Base-by-base conservation (phyloP, 2,113 vertebrate genomes). In the Channa maculata region DNA sequence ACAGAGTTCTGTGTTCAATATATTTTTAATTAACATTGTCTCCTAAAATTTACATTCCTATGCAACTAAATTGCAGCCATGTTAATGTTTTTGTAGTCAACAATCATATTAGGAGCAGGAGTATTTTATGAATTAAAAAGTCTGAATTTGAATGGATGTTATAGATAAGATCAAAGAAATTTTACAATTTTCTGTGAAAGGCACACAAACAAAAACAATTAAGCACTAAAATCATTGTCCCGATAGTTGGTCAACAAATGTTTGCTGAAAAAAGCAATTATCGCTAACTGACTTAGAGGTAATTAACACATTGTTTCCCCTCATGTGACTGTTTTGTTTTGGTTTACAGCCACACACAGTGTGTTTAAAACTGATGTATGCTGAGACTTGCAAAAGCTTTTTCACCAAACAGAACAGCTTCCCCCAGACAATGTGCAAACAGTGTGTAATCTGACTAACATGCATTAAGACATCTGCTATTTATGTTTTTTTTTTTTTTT, bases 261-360 rank as follows among this genome's bases (percentile, higher is more conserved):
- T 12, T 34, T 50, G n/a, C 33, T 51, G 55, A 24, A 37, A 44
- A 8, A 67, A 38, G 57, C 51, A 80, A 80, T 74, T 74, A 80
- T 61, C 33, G 7, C 46, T 4, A 66, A 64, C 48, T 59, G 24
- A 49, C 46, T 61, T 49, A 48, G 41, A 62, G 39, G n/a, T 73
- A 74, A 80, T 85, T 74, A 80, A 65, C 67, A 63, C 13, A 41
- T 41, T 65, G 24, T 65, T 45, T 66, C 10, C 65, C 37, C 33
- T 48, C 0, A 5, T 37, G 39, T 68, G 57, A 45, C 59, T 53
- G 38, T 54, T 24, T 41, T 6, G 2, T 53, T 67, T 57, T 37
- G 33, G 68, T 64, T 52, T 46, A 34, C 37, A 39, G 66, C 43
- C 11, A 51, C 39, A 44, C 37, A 11, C 24, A 24, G 2, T 6